Evolutionary conservation across 1,140 invertebrate species (phyloP), one percentile per base, ranked within the genome.

Genomic region (Conus ventricosus): DNA sequence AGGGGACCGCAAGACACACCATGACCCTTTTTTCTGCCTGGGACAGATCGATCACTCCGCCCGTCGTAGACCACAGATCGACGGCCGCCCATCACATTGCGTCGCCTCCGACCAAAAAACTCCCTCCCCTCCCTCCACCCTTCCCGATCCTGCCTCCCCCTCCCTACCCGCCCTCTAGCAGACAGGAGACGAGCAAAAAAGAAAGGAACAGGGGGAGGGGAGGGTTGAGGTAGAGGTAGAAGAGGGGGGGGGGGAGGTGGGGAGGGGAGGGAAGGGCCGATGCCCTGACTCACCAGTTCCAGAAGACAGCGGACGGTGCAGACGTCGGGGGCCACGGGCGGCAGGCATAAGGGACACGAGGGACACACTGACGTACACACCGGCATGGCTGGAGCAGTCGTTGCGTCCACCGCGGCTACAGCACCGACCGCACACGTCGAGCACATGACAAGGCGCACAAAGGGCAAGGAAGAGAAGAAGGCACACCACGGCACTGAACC

Each of bases 261-360:
- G 20, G 23, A 75, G 63, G 23, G 85, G 51, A 25, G 60, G 13
- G 57, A 5, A 25, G 13, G 57, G n/a, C 6, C 15, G 25, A 39
- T 39, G 39, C 15, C 23, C 23, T 13, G 39, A 84, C 89, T 89
- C 87, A 89, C 89, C 89, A 89, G 71, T 78, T 90, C 87, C 80
- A 92, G 84, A 39, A 90, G 90, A 90, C 93, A 93, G 63, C 92
- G 90, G 87, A 93, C 88, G 60, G 92, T 89, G 89, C 93, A 93
- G 25, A 91, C 87, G 55, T 93, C 63, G 91, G 90, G 80, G 85
- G 86, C 88, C 87, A 91, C 78, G 90, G 90, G 71, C 90, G 90
- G 85, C 89, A 91, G 57, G 27, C 67, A 82, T 78, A 71, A 53
- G 27, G 84, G 85, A 55, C 85, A 87, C 27, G 85, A 54, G 15